A percentile compares a stretch with the other conserved stretches of the same genome.
These are phyloP conservation scores for Drosophila malerkotliana DNA, from an alignment of 1,140 invertebrate genomes.

Conservation along the genomic window DNA sequence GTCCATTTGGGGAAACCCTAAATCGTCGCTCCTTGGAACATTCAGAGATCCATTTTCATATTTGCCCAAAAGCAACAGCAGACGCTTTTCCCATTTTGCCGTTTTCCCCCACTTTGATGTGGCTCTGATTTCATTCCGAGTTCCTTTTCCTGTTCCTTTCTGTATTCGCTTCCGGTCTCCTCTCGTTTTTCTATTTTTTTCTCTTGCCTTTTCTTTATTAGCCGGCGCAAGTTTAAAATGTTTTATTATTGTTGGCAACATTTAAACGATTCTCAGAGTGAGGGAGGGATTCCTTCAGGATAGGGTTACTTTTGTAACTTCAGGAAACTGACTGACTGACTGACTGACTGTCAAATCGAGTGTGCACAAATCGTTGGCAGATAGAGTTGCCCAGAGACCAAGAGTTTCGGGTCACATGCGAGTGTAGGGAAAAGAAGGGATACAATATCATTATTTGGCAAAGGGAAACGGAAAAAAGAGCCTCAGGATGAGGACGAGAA, in stretches of 20 bases:
- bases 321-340: slow-evolving; percentile 19
- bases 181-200: not conserved
- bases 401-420: slow-evolving; percentile 35
- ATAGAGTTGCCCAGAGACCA: slow-evolving; percentile 29
- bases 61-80: slow-evolving; percentile 44
- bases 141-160: slow-evolving; percentile 31
- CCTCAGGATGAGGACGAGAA: not conserved
- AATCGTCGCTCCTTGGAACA: slow-evolving; percentile 16
- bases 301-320: slow-evolving; percentile 16
- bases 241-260: slow-evolving; percentile 62
- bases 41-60: slow-evolving; percentile 58
- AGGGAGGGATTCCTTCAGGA: not conserved
- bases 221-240: slow-evolving; percentile 54
- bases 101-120: slow-evolving; percentile 26
- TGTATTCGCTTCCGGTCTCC: not conserved
- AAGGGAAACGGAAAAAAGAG: not conserved
- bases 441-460: not conserved
- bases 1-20: slow-evolving; percentile 32
- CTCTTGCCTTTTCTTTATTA: slow-evolving; percentile 41
- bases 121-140: slow-evolving; percentile 63
- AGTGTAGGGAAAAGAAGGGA: not conserved
- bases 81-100: slow-evolving; percentile 43
- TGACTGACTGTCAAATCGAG: slow-evolving; percentile 61
- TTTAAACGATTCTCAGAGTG: slow-evolving; percentile 52
- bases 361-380: slow-evolving; percentile 65